Conservation (phyloP, 2,888 invertebrate genomes). For the Bombylius major region DNA sequence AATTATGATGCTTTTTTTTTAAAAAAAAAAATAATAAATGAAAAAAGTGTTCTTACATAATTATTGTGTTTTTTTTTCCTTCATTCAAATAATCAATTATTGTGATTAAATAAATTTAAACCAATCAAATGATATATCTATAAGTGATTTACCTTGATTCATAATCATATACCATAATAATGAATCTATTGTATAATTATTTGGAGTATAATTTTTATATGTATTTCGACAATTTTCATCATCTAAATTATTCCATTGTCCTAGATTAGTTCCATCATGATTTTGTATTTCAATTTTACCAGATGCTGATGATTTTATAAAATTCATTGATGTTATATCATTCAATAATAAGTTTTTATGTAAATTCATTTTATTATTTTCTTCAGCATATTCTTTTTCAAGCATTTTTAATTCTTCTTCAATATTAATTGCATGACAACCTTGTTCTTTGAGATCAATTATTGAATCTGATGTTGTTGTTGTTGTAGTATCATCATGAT, state of each 20-base stretch:
- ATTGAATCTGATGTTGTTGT: background rate
- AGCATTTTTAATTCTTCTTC: constrained; percentile 28
- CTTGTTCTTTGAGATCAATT: constrained; percentile 7
- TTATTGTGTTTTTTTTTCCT: no score
- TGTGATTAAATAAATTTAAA: constrained; percentile 22
- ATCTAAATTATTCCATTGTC: constrained; percentile 17
- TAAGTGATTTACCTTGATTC: constrained; percentile 22
- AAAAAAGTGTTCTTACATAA: no score
- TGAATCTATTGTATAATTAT: constrained; percentile 15
- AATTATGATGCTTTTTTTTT: no score
- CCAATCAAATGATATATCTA: constrained; percentile 22
- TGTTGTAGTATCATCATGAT: background rate
- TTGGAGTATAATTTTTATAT: background rate
- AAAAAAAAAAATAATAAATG: no score
- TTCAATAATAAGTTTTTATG: constrained; percentile 17
- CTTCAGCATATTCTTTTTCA: constrained; percentile 25
- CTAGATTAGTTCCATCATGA: constrained; percentile 10
- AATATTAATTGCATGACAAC: constrained; percentile 23
- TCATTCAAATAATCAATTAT: no score
- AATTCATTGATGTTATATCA: constrained; percentile 11
- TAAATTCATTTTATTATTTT: constrained; percentile 21
- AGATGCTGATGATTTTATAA: constrained; percentile 1
- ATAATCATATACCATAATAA: constrained; percentile 25
- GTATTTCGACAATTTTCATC: constrained; percentile 22
- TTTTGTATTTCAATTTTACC: background rate